Percentiles rank a stretch among this genome's conserved stretches.
These are phyloP conservation scores for Salminus brasiliensis DNA, from an alignment of 2,113 vertebrate species.

Conservation along the genomic window DNA sequence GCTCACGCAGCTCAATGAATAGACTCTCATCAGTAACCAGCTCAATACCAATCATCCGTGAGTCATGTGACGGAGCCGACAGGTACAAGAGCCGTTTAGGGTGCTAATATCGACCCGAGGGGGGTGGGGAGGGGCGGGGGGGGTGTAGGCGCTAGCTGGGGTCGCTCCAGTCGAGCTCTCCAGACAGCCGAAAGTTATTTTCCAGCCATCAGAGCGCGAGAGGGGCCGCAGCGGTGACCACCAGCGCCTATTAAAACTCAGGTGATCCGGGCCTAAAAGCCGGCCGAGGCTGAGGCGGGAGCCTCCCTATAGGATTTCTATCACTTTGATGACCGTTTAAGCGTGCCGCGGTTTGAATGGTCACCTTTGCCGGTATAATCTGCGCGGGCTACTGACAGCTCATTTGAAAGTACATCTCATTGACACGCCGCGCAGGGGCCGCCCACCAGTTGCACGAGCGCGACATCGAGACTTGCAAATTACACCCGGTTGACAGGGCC, in stretches of 20 bases:
- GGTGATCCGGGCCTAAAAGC: not conserved
- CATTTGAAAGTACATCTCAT: conserved; percentile 3
- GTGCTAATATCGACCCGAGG: not conserved
- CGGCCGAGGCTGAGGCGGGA: not conserved
- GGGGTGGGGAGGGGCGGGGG: not conserved
- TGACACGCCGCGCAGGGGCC: not conserved
- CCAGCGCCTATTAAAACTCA: not conserved
- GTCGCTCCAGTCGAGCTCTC: not conserved
- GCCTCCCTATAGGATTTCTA: not conserved
- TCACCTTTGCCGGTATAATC: conserved; percentile 9
- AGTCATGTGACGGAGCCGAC: not conserved
- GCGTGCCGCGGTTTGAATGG: not conserved
- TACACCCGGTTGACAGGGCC: conserved; percentile 41
- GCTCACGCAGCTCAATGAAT: not conserved
- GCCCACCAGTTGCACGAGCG: conserved; percentile 11
- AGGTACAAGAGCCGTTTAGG: not conserved
- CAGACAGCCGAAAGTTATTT: not conserved
- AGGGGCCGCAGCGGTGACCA: not conserved
- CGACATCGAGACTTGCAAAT: conserved; percentile 31
- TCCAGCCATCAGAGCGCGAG: not conserved
- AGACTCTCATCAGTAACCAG: not conserved
- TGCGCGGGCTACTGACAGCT: not conserved
- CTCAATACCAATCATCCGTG: not conserved
- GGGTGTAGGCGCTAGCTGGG: not conserved
- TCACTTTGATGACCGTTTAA: not conserved